Conservation (phyloP, 2,888 invertebrate species). For the Dermolepida albohirtum region DNA sequence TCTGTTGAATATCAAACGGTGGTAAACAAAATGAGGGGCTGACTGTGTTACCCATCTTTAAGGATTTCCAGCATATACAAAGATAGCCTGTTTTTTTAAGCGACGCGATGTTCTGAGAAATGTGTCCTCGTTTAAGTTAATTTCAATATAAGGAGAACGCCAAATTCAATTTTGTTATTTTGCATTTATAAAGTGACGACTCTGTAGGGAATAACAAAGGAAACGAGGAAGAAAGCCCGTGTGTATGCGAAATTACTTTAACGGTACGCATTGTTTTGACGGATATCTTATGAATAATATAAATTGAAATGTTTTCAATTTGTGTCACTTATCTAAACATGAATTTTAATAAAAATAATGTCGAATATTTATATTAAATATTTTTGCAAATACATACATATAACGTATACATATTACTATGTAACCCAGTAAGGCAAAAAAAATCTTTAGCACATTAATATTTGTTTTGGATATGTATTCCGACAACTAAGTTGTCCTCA, state of each 20-base stretch:
- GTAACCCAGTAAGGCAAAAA: too few relatives aligned
- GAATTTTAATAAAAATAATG: too few relatives aligned
- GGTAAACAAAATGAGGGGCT: conserved; percentile 30
- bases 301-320: too few relatives aligned
- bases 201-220: conserved; percentile 19
- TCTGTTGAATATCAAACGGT: conserved; percentile 28
- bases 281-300: too few relatives aligned
- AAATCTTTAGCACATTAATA: too few relatives aligned
- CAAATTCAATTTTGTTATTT: conserved; percentile 15
- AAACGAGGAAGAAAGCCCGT: conserved; percentile 1
- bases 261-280: neutral
- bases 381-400: too few relatives aligned
- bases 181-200: conserved; percentile 15
- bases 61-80: conserved; percentile 5
- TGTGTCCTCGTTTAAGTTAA: conserved; percentile 31
- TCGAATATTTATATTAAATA: too few relatives aligned
- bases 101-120: conserved; percentile 5
- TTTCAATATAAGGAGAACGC: conserved; percentile 28
- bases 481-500: too few relatives aligned
- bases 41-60: conserved; percentile 11
- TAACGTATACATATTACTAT: too few relatives aligned
- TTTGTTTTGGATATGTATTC: too few relatives aligned
- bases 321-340: too few relatives aligned
- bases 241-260: conserved; percentile 4
- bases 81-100: neutral